These are phyloP conservation scores for Euphysa ruthae DNA, from an alignment of 30 jellyfish, hydroid and myxozoan genomes.

Conservation along the genomic window DNA sequence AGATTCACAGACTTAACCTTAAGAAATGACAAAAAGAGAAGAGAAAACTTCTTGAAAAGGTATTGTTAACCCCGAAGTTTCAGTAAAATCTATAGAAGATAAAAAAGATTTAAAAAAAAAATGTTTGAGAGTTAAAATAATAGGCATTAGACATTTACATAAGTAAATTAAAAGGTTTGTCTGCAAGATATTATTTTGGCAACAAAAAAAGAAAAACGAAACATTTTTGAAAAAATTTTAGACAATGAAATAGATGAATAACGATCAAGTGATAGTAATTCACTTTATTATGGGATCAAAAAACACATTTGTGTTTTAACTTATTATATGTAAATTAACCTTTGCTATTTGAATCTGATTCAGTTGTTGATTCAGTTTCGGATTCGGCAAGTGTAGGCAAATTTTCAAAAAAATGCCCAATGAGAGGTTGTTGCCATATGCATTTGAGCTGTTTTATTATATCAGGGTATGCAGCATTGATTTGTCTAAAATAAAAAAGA, in stretches of 20 bases:
- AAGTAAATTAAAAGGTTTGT: too few relatives aligned
- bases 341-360: background rate
- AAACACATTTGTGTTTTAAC: background rate
- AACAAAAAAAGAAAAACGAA: too few relatives aligned
- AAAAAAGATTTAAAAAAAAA: too few relatives aligned
- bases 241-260: background rate
- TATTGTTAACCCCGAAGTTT: too few relatives aligned
- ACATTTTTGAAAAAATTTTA: background rate
- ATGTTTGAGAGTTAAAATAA: too few relatives aligned
- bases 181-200: too few relatives aligned
- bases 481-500: constrained; percentile 44
- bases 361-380: background rate
- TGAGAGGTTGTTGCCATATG: constrained; percentile 72
- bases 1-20: too few relatives aligned
- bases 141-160: too few relatives aligned
- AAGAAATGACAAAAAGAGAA: too few relatives aligned
- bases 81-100: too few relatives aligned
- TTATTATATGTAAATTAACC: background rate
- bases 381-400: constrained; percentile 42
- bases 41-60: too few relatives aligned
- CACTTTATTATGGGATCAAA: background rate
- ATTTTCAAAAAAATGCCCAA: constrained; percentile 38
- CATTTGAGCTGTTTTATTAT: constrained; percentile 51
- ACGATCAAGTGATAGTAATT: background rate
- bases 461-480: constrained; percentile 44